phyloP scores from a whole-genome alignment of 2,888 invertebrate genomes.

The Fragum sueziense region DNA sequence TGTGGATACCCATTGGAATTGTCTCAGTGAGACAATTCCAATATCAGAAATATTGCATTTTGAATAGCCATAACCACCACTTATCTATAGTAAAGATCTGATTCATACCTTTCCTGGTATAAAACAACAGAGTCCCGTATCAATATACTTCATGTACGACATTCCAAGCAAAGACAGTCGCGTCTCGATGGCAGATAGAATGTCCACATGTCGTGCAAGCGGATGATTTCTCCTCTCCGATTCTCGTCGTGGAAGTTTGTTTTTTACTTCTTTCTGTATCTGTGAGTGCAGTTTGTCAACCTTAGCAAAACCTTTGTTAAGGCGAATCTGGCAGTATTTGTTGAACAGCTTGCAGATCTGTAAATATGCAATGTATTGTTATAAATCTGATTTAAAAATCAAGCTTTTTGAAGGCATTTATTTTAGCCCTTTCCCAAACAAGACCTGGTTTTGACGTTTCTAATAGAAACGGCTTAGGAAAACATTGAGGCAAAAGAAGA shows the following conservation, averaged over 20 bases:
- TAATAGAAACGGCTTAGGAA: no score
- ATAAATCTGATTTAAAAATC: not conserved
- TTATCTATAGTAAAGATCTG: no score
- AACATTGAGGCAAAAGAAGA: no score
- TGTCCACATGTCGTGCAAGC: conserved; percentile 93
- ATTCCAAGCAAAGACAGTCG: conserved; percentile 95
- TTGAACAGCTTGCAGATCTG: conserved; percentile 92
- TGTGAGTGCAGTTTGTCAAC: conserved; percentile 90
- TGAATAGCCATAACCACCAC: no score
- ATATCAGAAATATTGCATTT: no score
- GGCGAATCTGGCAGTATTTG: conserved; percentile 88
- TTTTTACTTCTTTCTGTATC: conserved; percentile 90
- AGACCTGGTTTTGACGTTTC: no score
- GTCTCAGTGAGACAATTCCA: no score
- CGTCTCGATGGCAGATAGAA: conserved; percentile 94
- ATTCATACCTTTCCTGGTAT: conserved; percentile 94
- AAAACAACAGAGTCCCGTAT: conserved; percentile 92
- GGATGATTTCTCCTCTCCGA: conserved; percentile 94
- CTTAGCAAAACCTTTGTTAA: conserved; percentile 92
- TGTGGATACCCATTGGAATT: no score
- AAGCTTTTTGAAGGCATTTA: no score
- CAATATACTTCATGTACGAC: conserved; percentile 95
- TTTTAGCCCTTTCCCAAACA: no score
- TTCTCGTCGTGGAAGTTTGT: conserved; percentile 92
- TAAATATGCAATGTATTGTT: no score